These are phyloP conservation scores for Cavia aperea DNA, from an alignment of 2,113 vertebrate species.

Conservation along the genomic window DNA sequence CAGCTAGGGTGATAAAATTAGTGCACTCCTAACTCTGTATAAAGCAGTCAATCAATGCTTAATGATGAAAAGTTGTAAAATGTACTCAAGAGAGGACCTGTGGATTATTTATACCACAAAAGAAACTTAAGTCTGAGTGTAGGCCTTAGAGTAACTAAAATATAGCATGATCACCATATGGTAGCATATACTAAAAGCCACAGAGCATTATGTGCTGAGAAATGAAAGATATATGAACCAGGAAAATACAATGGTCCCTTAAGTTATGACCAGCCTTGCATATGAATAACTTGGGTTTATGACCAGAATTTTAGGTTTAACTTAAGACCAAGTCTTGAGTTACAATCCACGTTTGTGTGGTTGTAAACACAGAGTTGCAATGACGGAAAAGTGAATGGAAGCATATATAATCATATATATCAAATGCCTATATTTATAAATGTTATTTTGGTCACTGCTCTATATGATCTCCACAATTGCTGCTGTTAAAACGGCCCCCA, in stretches of 20 bases:
- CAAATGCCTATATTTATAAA: neutral
- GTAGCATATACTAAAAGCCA: neutral
- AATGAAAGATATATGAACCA: neutral
- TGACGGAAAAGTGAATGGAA: neutral
- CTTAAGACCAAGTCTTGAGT: neutral
- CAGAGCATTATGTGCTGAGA: neutral
- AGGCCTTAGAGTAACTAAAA: conserved; percentile 6
- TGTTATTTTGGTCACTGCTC: neutral
- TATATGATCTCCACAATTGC: neutral
- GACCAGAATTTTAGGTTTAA: neutral
- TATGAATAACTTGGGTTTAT: neutral
- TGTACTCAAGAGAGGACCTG: neutral
- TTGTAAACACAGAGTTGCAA: neutral
- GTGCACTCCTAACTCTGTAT: neutral
- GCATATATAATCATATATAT: neutral
- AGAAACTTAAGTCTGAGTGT: neutral
- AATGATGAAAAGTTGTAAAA: neutral
- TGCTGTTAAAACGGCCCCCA: neutral
- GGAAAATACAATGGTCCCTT: neutral
- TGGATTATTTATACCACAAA: neutral
- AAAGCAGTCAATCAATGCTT: neutral
- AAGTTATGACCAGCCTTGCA: neutral
- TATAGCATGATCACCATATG: neutral
- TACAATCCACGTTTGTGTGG: neutral
- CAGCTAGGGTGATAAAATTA: conserved; percentile 2